Percentiles rank a stretch among this genome's conserved stretches.
Evolutionary conservation across 2,888 invertebrate species (phyloP).

Genomic region (Amphipyra tragopoginis): DNA sequence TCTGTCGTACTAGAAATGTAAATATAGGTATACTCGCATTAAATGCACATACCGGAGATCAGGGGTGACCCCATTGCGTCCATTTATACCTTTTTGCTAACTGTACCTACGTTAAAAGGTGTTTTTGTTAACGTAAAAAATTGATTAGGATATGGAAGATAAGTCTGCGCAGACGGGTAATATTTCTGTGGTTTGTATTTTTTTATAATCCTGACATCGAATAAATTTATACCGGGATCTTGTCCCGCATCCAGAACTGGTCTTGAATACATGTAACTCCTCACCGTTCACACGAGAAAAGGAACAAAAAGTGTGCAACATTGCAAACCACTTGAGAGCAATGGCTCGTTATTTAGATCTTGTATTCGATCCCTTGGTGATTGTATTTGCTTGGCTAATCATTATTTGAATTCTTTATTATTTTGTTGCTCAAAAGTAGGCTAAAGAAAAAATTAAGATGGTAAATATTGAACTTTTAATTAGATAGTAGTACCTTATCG

Average conservation of each 20-base stretch:
- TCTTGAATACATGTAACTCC: slow-evolving; percentile 40
- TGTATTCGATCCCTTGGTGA: slow-evolving; percentile 5
- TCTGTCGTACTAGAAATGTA: slow-evolving; percentile 6
- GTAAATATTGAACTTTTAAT: neutral
- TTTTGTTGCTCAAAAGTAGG: too few relatives aligned
- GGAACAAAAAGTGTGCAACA: slow-evolving; percentile 48
- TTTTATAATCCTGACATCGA: slow-evolving; percentile 30
- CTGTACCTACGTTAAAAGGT: neutral
- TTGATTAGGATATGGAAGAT: neutral
- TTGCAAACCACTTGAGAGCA: slow-evolving; percentile 43
- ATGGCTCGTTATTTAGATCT: slow-evolving; percentile 30
- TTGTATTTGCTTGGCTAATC: slow-evolving; percentile 6
- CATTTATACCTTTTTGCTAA: slow-evolving; percentile 2
- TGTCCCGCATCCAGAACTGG: slow-evolving; percentile 59
- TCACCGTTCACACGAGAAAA: slow-evolving; percentile 46
- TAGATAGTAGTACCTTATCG: neutral
- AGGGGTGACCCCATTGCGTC: slow-evolving; percentile 1
- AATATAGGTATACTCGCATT: neutral
- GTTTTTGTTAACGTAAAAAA: neutral
- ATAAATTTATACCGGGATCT: slow-evolving; percentile 53
- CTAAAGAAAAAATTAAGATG: too few relatives aligned
- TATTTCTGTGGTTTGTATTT: slow-evolving; percentile 27
- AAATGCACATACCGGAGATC: too few relatives aligned
- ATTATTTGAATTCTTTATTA: neutral
- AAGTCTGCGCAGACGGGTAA: slow-evolving; percentile 13